phyloP scores from a whole-genome alignment of 2,113 vertebrate genomes.

The Paralichthys olivaceus region DNA sequence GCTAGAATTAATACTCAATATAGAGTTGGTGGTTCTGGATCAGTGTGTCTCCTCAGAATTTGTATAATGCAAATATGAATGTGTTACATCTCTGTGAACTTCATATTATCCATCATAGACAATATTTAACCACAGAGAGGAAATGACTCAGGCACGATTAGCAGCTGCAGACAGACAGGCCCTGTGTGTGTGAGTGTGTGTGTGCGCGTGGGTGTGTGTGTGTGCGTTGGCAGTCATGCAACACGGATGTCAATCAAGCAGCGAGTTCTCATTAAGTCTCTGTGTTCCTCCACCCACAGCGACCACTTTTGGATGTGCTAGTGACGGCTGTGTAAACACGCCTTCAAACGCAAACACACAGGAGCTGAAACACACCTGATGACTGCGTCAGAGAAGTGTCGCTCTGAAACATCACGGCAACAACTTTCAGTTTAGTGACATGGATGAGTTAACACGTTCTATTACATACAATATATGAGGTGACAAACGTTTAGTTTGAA shows the following conservation, averaged over 20 bases:
- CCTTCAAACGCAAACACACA: constrained; percentile 48
- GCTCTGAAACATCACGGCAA: not conserved
- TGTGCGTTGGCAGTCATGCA: constrained; percentile 3
- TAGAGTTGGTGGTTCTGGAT: no score
- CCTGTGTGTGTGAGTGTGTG: constrained; percentile 40
- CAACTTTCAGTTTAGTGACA: not conserved
- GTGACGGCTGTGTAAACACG: constrained; percentile 73
- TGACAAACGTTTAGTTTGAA: no score
- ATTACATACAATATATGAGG: no score
- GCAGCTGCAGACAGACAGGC: constrained; percentile 59
- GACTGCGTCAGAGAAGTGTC: constrained; percentile 11
- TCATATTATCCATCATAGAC: not conserved
- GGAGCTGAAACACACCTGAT: constrained; percentile 38
- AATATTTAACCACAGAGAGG: not conserved
- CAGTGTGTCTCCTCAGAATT: not conserved
- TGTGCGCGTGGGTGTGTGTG: not conserved
- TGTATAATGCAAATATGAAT: not conserved
- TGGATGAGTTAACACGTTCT: no score
- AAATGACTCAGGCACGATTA: constrained; percentile 39
- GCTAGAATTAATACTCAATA: no score
- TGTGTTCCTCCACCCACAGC: constrained; percentile 32
- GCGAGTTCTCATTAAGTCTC: constrained; percentile 61
- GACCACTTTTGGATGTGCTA: not conserved
- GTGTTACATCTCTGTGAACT: not conserved
- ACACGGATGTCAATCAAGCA: constrained; percentile 59